Conservation (phyloP, 2,797 vertebrate genomes). For the Thunnus albacares region DNA sequence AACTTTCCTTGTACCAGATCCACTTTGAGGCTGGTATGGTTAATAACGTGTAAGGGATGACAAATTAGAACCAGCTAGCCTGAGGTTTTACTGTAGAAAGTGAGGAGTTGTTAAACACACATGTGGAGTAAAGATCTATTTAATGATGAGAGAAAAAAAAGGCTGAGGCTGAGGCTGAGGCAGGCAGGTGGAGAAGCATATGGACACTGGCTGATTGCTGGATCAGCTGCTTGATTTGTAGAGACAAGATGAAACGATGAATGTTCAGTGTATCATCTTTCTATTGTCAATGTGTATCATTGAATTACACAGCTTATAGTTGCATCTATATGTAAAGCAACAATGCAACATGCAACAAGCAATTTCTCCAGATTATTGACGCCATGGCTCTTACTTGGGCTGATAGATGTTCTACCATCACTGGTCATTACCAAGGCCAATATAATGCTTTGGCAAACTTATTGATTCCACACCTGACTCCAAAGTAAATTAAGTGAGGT, state of each 20-base stretch:
- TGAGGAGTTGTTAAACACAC: slow-evolving; percentile 47
- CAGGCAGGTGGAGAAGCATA: slow-evolving; percentile 28
- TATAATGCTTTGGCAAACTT: too few species aligned
- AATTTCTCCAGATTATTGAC: neutral
- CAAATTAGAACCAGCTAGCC: slow-evolving; percentile 78
- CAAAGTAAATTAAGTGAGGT: too few species aligned
- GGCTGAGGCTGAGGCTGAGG: too few species aligned
- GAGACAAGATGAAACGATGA: slow-evolving; percentile 44
- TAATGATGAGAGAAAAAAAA: slow-evolving; percentile 23
- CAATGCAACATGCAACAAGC: neutral
- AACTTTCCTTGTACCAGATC: slow-evolving; percentile 10
- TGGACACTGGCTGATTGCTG: slow-evolving; percentile 38
- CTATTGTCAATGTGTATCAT: slow-evolving; percentile 46
- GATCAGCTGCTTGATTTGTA: slow-evolving; percentile 17
- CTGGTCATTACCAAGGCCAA: slow-evolving; percentile 7
- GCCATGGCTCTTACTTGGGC: neutral
- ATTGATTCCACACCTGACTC: too few species aligned
- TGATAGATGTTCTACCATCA: neutral
- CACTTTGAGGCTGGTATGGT: slow-evolving; percentile 50
- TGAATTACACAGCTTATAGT: slow-evolving; percentile 38
- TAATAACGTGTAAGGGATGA: slow-evolving; percentile 57
- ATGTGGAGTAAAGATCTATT: slow-evolving; percentile 58
- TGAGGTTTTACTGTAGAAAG: slow-evolving; percentile 57
- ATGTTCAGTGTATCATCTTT: slow-evolving; percentile 29
- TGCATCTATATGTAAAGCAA: slow-evolving; percentile 50